phyloP scores from a whole-genome alignment of 2,888 invertebrate genomes.

The Eupithecia dodoneata region DNA sequence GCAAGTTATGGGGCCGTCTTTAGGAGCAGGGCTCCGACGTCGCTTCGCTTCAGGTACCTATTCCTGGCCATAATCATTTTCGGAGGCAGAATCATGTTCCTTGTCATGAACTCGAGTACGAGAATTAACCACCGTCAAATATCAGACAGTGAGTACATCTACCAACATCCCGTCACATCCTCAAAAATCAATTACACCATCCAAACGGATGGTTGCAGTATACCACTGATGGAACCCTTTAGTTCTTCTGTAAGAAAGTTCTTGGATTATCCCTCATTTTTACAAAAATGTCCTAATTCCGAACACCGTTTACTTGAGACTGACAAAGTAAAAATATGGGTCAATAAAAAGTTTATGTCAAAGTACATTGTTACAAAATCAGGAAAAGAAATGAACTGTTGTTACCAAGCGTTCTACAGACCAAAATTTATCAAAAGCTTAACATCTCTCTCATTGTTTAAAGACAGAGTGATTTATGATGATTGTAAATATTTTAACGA shows the following conservation, averaged over 20 bases:
- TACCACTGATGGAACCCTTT: constrained; percentile 84
- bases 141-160: neutral
- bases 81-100: constrained; percentile 50
- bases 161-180: neutral
- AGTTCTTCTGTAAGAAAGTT: constrained; percentile 72
- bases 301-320: constrained; percentile 70
- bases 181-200: constrained; percentile 1
- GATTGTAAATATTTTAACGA: constrained; percentile 73
- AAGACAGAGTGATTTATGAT: constrained; percentile 69
- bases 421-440: constrained; percentile 34
- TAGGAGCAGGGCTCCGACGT: constrained; percentile 32
- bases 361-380: constrained; percentile 66
- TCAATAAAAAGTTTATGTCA: constrained; percentile 68
- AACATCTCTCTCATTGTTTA: constrained; percentile 45
- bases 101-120: constrained; percentile 33
- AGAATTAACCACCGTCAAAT: constrained; percentile 21
- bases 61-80: constrained; percentile 52
- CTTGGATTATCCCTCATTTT: constrained; percentile 25
- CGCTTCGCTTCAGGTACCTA: constrained; percentile 50
- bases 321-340: constrained; percentile 80
- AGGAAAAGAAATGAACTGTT: constrained; percentile 75
- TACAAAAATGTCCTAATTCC: constrained; percentile 31
- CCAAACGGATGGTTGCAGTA: constrained; percentile 84
- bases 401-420: constrained; percentile 77
- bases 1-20: constrained; percentile 27